Evolutionary conservation across 2,113 vertebrate species (phyloP).

Genomic region (Engystomops pustulosus): DNA sequence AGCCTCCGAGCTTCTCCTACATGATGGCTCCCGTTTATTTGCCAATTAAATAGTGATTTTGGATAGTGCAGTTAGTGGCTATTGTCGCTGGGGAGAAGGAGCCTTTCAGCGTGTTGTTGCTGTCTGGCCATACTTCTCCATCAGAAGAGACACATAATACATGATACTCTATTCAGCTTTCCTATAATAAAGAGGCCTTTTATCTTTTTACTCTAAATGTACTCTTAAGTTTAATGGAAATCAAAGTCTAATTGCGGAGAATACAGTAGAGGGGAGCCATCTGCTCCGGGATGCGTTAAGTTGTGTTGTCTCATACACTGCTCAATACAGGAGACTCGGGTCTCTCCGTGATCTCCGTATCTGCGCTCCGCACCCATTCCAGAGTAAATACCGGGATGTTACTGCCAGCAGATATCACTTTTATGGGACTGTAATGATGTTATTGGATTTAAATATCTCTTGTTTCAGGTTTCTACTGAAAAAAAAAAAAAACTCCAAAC

Average conservation of each 20-base stretch:
- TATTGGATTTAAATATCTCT: conserved; percentile 44
- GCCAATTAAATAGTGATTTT: conserved; percentile 45
- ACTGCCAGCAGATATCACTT: conserved; percentile 17
- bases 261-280: conserved; percentile 44
- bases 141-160: conserved; percentile 42
- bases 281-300: conserved; percentile 50
- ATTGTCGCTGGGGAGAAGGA: conserved; percentile 40
- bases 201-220: conserved; percentile 51
- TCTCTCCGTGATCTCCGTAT: neutral
- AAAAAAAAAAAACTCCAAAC: neutral
- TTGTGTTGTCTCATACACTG: conserved; percentile 18
- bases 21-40: conserved; percentile 45
- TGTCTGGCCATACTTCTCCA: conserved; percentile 34
- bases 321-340: neutral
- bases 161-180: conserved; percentile 35
- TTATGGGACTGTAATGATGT: conserved; percentile 39
- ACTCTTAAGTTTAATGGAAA: conserved; percentile 57
- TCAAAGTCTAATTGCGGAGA: conserved; percentile 50
- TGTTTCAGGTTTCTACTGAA: neutral
- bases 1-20: conserved; percentile 14
- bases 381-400: conserved; percentile 27
- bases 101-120: conserved; percentile 17
- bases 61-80: conserved; percentile 37
- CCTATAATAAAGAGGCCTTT: conserved; percentile 48
- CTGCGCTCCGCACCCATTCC: conserved; percentile 13